Evolutionary conservation across 2,113 vertebrate genomes (phyloP).

Genomic region (Zootoca vivipara): DNA sequence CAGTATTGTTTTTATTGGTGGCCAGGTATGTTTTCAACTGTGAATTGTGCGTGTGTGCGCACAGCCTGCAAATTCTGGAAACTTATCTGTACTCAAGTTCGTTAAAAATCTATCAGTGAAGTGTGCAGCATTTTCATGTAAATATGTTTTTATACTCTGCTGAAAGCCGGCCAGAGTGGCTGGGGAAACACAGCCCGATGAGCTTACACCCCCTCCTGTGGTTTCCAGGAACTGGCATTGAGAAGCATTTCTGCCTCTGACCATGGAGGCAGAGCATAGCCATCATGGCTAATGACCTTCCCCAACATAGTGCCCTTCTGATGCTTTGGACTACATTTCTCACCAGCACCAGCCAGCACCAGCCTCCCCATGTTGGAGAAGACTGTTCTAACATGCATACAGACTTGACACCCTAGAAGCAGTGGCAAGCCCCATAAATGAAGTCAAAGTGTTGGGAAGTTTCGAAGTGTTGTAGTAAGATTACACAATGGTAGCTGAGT

Average conservation of each 20-base stretch:
- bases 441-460: conserved; percentile 5
- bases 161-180: too few relatives aligned
- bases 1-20: background rate
- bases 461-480: background rate
- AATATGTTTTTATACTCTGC: background rate
- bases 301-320: too few relatives aligned
- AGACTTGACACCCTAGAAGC: conserved; percentile 19
- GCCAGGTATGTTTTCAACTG: background rate
- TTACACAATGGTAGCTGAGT: conserved; percentile 15
- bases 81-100: background rate
- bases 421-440: background rate
- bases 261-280: too few relatives aligned
- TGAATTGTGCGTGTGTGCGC: background rate
- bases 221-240: too few relatives aligned
- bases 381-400: background rate
- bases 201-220: too few relatives aligned
- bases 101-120: background rate
- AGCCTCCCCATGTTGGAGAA: too few relatives aligned
- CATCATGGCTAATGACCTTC: too few relatives aligned
- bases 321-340: too few relatives aligned
- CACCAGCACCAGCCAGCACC: too few relatives aligned
- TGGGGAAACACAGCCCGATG: too few relatives aligned
- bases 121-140: background rate
- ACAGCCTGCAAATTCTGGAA: background rate
- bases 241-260: too few relatives aligned